These are phyloP conservation scores for Cotesia typhae DNA, from an alignment of 1,140 invertebrate species.

Conservation along the genomic window DNA sequence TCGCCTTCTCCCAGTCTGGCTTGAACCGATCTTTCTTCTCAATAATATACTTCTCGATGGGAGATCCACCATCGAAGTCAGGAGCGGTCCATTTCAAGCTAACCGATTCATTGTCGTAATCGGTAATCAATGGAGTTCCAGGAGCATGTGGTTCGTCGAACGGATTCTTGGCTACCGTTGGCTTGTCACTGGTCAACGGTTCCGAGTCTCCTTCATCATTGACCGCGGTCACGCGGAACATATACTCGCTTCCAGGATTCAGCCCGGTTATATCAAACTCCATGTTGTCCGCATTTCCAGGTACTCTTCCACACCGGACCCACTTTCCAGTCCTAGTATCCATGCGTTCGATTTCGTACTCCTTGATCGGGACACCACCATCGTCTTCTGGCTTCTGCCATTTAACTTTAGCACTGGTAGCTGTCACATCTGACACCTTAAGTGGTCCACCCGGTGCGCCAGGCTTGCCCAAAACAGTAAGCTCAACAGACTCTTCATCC, in stretches of 20 bases:
- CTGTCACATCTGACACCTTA: conserved; percentile 85
- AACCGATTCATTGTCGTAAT: conserved; percentile 93
- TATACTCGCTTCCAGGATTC: conserved; percentile 91
- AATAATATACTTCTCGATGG: conserved; percentile 96
- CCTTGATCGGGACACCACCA: conserved; percentile 91
- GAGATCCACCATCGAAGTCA: conserved; percentile 91
- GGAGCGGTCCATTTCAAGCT: conserved; percentile 95
- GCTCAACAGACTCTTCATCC: conserved; percentile 88
- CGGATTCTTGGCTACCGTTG: conserved; percentile 94
- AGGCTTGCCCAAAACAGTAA: conserved; percentile 90
- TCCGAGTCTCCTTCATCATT: conserved; percentile 97
- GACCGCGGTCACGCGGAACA: conserved; percentile 94
- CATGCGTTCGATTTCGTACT: conserved; percentile 95
- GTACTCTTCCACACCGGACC: conserved; percentile 83
- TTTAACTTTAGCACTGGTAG: conserved; percentile 84
- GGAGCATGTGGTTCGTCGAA: conserved; percentile 89
- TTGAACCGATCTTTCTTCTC: conserved; percentile 92
- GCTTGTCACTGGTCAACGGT: conserved; percentile 84
- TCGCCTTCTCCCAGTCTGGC: conserved; percentile 82
- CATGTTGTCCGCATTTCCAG: conserved; percentile 76
- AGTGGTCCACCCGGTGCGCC: conserved; percentile 87
- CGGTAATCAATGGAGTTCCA: conserved; percentile 87
- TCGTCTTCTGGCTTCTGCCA: conserved; percentile 94
- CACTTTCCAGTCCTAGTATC: conserved; percentile 90
- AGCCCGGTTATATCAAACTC: conserved; percentile 91